Evolutionary conservation across 2,888 invertebrate species (phyloP).

Genomic region (Cheilosia variabilis): DNA sequence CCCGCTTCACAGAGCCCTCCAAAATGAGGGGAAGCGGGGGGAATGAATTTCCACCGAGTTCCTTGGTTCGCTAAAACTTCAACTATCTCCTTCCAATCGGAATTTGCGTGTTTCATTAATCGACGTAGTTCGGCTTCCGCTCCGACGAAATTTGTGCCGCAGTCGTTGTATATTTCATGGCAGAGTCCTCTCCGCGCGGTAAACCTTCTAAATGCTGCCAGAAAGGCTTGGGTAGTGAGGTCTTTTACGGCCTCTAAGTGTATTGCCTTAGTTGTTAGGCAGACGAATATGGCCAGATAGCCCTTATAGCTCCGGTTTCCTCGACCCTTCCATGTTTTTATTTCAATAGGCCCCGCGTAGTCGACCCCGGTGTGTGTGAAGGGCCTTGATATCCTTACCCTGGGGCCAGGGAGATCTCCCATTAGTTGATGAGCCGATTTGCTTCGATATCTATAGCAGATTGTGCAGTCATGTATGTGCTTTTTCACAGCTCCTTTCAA

Average conservation of each 20-base stretch:
- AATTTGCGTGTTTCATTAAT: neutral
- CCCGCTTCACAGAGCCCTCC: constrained; percentile 36
- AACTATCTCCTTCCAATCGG: neutral
- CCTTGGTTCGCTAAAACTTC: constrained; percentile 4
- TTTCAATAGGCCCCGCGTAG: no score
- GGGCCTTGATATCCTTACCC: no score
- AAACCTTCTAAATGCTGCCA: constrained; percentile 77
- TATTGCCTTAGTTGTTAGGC: constrained; percentile 51
- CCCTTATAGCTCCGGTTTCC: neutral
- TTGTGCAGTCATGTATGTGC: neutral
- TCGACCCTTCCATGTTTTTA: no score
- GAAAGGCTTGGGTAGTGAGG: constrained; percentile 52
- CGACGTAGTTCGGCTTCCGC: constrained; percentile 56
- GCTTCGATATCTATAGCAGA: neutral
- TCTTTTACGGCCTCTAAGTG: constrained; percentile 51
- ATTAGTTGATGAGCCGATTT: neutral
- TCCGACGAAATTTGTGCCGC: constrained; percentile 78
- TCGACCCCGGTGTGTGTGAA: no score
- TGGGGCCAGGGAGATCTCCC: neutral
- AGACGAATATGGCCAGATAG: constrained; percentile 54
- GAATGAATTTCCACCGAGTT: constrained; percentile 78
- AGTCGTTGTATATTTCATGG: constrained; percentile 76
- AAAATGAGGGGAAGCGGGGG: constrained; percentile 27
- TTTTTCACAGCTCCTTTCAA: no score
- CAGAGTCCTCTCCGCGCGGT: constrained; percentile 76